phyloP scores from a whole-genome alignment of 2,113 vertebrate genomes.

The Piliocolobus tephrosceles region DNA sequence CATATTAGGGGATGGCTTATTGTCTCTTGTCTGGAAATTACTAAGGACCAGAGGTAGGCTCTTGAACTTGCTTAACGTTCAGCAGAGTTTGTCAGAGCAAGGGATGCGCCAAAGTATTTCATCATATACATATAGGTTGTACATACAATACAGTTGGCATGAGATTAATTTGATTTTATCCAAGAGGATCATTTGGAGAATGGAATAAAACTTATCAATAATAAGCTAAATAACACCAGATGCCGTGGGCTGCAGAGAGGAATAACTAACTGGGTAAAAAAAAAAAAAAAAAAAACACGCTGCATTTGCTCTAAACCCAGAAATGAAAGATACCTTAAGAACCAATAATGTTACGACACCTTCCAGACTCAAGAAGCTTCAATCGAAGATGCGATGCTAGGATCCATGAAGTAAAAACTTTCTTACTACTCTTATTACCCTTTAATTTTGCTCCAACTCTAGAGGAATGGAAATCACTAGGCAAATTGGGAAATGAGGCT shows the following conservation, averaged over 20 bases:
- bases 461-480: not conserved
- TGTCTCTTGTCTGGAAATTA: not conserved
- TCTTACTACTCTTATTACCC: not conserved
- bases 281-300: too few relatives aligned
- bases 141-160: not conserved
- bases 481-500: not conserved
- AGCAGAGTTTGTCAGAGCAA: not conserved
- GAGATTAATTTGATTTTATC: not conserved
- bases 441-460: not conserved
- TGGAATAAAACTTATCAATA: not conserved
- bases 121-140: not conserved
- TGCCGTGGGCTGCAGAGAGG: rapidly evolving
- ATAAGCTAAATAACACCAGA: not conserved
- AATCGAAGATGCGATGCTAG: not conserved
- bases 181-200: not conserved
- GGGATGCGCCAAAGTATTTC: not conserved
- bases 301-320: not conserved
- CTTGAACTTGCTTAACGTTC: not conserved
- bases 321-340: not conserved
- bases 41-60: not conserved
- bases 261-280: not conserved
- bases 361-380: not conserved
- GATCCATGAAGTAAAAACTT: not conserved
- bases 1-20: not conserved
- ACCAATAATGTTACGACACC: not conserved